Percentiles rank a stretch among this genome's conserved stretches.
These are phyloP conservation scores for Chaunax sp. DNA, from an alignment of 2,797 vertebrate genomes.

Conservation along the genomic window DNA sequence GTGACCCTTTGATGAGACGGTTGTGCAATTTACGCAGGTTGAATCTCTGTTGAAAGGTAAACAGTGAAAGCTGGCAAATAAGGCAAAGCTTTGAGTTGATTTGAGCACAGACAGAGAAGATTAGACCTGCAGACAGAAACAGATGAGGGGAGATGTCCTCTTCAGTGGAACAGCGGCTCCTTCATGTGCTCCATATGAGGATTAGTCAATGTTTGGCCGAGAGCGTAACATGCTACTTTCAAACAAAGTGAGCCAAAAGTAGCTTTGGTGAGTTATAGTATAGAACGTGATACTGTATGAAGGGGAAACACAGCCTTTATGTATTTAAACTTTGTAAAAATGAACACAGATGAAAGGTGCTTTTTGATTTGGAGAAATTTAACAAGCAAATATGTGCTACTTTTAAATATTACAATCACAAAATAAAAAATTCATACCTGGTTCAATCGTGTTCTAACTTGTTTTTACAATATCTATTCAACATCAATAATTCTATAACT, in stretches of 20 bases:
- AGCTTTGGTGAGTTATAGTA: slow-evolving; percentile 4
- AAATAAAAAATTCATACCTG: no score
- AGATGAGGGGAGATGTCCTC: slow-evolving; percentile 40
- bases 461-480: no score
- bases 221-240: slow-evolving; percentile 32
- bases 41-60: slow-evolving; percentile 52
- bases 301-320: not conserved
- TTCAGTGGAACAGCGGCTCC: slow-evolving; percentile 38
- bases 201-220: slow-evolving; percentile 42
- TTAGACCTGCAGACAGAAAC: slow-evolving; percentile 63
- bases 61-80: slow-evolving; percentile 59
- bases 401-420: not conserved
- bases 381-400: not conserved
- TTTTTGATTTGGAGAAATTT: not conserved
- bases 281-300: slow-evolving; percentile 1
- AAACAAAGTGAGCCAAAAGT: slow-evolving; percentile 27
- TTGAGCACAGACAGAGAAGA: slow-evolving; percentile 57
- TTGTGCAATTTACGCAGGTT: slow-evolving; percentile 43
- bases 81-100: slow-evolving; percentile 58
- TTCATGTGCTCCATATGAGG: slow-evolving; percentile 48
- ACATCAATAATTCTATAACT: no score
- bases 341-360: not conserved
- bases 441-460: no score
- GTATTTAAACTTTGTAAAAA: not conserved
- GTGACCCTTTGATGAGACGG: slow-evolving; percentile 49